These are phyloP conservation scores for Campoplex nolae DNA, from an alignment of 2,888 invertebrate genomes.

Conservation along the genomic window DNA sequence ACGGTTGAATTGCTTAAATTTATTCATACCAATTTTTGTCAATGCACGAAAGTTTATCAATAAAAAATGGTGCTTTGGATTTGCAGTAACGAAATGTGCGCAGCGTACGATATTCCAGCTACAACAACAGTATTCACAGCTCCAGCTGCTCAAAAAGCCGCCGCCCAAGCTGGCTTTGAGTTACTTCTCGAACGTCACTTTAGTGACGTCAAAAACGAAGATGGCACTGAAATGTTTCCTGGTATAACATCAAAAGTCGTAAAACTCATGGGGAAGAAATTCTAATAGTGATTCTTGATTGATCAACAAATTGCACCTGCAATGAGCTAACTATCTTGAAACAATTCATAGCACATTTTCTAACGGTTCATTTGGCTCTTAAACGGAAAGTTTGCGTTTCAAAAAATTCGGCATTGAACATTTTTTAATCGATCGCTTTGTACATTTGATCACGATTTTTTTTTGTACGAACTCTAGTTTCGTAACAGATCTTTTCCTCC, in stretches of 20 bases:
- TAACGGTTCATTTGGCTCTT: not conserved
- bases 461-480: not conserved
- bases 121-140: constrained; percentile 76
- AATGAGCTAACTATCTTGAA: not conserved
- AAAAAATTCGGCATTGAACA: not conserved
- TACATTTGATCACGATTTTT: not conserved
- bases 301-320: not conserved
- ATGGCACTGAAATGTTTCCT: constrained; percentile 72
- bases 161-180: constrained; percentile 75
- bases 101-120: constrained; percentile 72
- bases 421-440: not conserved
- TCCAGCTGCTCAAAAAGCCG: constrained; percentile 74
- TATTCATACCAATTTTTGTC: not conserved
- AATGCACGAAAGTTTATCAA: not conserved
- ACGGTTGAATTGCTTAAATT: not conserved
- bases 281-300: constrained; percentile 16
- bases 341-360: not conserved
- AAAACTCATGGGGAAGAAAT: constrained; percentile 73
- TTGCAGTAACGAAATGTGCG: constrained; percentile 74
- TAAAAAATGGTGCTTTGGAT: constrained; percentile 12
- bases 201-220: constrained; percentile 66
- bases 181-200: constrained; percentile 65
- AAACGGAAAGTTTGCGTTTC: not conserved
- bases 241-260: constrained; percentile 70
- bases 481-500: not conserved